Evolutionary conservation across 2,888 invertebrate genomes (phyloP), one percentile per base, ranked within the genome.

Genomic region (Lagria hirta): DNA sequence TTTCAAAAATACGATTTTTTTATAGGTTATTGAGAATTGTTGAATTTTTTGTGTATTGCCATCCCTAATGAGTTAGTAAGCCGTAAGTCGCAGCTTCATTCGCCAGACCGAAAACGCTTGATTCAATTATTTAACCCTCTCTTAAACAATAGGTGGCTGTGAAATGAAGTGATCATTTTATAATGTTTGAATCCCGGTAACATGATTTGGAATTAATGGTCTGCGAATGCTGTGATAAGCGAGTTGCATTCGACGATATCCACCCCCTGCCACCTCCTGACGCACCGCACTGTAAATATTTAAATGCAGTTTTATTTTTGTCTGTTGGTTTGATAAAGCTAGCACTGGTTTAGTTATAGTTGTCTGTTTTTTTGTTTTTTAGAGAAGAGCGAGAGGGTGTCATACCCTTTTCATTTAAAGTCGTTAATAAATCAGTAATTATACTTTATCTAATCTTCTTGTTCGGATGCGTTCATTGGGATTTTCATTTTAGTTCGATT

Each of bases 41-140:
- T n/a, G n/a, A n/a, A n/a, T n/a, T n/a, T n/a, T n/a, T n/a, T n/a
- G n/a, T n/a, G n/a, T n/a, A n/a, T n/a, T n/a, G n/a, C n/a, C n/a
- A 49, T 57, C 50, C 45, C 53, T 61, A 58, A 57, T 53, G 57
- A 60, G 51, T n/a, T n/a, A n/a, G n/a, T 12, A 24, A 18, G 35
- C 42, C 47, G 44, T 27, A 46, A 34, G 44, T 46, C 51, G 48
- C 44, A 49, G 46, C 47, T 43, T 29, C 40, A 38, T 43, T 54
- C 50, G 57, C 49, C 58, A 60, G 60, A 60, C 61, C 60, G 63
- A 61, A 63, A 62, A 60, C 58, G 61, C 58, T 59, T 66, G 67
- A 72, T 70, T 70, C 71, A 71, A 72, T 72, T 72, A 72, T 72
- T 71, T 72, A 72, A 72, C 72, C 72, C 72, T 71, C 71, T 72